Evolutionary conservation across 1,140 invertebrate species (phyloP).

Genomic region (Diachasmimorpha longicaudata): DNA sequence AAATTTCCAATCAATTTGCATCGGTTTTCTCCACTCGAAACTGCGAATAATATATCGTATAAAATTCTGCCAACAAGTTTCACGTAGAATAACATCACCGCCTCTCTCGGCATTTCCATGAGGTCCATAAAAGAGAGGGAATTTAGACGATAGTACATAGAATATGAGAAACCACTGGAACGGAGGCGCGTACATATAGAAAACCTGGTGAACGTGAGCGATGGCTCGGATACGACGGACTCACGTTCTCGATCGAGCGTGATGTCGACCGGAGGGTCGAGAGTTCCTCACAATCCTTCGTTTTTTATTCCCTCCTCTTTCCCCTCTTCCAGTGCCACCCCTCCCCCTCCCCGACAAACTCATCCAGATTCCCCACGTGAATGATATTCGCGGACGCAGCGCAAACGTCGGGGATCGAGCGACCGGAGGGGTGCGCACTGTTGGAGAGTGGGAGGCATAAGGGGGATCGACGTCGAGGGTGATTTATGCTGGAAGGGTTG

Average conservation of each 20-base stretch:
- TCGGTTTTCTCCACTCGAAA: too few relatives aligned
- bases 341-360: neutral
- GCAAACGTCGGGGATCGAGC: neutral
- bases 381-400: neutral
- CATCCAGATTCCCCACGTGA: neutral
- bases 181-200: neutral
- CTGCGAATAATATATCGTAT: neutral
- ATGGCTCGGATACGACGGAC: slow-evolving; percentile 34
- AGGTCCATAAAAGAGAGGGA: slow-evolving; percentile 1
- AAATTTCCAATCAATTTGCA: too few relatives aligned
- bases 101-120: neutral
- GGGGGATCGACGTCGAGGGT: neutral
- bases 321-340: neutral
- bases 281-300: neutral
- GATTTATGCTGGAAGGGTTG: neutral
- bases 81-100: neutral
- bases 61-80: neutral
- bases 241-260: slow-evolving; percentile 27
- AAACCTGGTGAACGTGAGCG: slow-evolving; percentile 37
- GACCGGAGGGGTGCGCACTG: neutral
- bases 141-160: neutral
- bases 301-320: neutral
- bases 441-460: too few relatives aligned
- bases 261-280: slow-evolving; percentile 24
- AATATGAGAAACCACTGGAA: neutral